Evolutionary conservation across 2,113 vertebrate genomes (phyloP).

Genomic region (Hemicordylus capensis): DNA sequence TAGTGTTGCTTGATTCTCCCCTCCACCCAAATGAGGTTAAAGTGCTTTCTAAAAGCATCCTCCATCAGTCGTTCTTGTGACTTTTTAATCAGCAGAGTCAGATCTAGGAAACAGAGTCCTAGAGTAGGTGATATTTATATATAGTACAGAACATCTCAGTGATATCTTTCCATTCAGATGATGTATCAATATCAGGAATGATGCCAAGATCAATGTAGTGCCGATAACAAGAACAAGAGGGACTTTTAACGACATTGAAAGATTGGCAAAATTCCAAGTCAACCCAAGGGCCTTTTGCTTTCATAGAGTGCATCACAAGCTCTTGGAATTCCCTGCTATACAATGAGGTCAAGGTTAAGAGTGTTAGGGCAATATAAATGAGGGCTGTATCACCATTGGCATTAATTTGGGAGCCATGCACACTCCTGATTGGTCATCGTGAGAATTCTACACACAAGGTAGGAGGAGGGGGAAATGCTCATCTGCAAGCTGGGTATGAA

Average conservation of each 20-base stretch:
- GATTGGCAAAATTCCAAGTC: constrained; percentile 8
- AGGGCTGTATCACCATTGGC: no score
- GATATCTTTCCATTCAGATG: constrained; percentile 15
- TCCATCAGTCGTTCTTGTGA: neutral
- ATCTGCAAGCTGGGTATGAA: no score
- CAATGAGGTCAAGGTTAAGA: neutral
- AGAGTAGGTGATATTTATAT: constrained; percentile 22
- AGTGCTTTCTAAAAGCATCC: neutral
- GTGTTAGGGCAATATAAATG: neutral
- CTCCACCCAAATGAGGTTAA: neutral
- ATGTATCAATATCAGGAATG: constrained; percentile 4
- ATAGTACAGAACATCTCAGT: neutral
- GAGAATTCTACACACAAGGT: no score
- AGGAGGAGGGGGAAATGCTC: no score
- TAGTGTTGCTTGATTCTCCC: neutral
- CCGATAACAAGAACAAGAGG: constrained; percentile 26
- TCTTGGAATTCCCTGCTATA: neutral
- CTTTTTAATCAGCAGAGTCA: constrained; percentile 18
- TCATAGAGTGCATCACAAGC: neutral
- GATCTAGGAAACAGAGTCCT: constrained; percentile 9
- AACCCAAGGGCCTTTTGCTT: neutral
- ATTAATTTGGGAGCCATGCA: no score
- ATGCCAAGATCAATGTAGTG: constrained; percentile 26
- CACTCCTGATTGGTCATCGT: no score
- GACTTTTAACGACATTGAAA: constrained; percentile 17